These are phyloP conservation scores for Tapirus indicus DNA, from an alignment of 2,797 vertebrate species.

Conservation along the genomic window DNA sequence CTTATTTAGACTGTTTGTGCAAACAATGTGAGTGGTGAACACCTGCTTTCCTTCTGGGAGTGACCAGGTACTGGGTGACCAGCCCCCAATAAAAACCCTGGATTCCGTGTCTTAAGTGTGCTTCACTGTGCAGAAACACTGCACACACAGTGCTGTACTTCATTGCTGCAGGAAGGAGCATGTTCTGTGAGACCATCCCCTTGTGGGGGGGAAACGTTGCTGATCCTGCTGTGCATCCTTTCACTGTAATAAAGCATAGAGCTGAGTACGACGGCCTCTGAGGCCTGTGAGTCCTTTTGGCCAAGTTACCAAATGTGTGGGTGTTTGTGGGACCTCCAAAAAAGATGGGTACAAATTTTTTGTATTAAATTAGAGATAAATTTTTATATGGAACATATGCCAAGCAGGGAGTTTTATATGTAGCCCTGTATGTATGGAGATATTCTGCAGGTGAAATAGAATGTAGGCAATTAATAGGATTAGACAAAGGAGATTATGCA, in stretches of 20 bases:
- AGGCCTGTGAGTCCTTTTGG: neutral
- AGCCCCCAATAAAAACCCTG: neutral
- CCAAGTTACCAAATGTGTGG: neutral
- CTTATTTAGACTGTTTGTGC: neutral
- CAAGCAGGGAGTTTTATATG: neutral
- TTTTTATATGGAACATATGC: neutral
- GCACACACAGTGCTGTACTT: neutral
- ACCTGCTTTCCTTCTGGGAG: neutral
- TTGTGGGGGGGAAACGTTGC: neutral
- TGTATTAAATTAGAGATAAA: neutral
- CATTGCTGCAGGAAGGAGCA: neutral
- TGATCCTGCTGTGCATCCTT: neutral
- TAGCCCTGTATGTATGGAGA: neutral
- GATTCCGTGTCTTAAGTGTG: neutral
- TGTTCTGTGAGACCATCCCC: neutral
- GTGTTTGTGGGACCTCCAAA: neutral
- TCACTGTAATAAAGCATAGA: neutral
- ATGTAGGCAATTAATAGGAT: neutral
- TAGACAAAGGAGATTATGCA: neutral
- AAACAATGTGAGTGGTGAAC: neutral
- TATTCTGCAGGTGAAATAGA: neutral
- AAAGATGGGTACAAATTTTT: neutral
- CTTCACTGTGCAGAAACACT: neutral
- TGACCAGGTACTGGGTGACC: neutral
- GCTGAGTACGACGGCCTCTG: neutral